These are phyloP conservation scores for Rhabdophis nuchalis DNA, from an alignment of 2,797 vertebrate genomes.

Conservation along the genomic window DNA sequence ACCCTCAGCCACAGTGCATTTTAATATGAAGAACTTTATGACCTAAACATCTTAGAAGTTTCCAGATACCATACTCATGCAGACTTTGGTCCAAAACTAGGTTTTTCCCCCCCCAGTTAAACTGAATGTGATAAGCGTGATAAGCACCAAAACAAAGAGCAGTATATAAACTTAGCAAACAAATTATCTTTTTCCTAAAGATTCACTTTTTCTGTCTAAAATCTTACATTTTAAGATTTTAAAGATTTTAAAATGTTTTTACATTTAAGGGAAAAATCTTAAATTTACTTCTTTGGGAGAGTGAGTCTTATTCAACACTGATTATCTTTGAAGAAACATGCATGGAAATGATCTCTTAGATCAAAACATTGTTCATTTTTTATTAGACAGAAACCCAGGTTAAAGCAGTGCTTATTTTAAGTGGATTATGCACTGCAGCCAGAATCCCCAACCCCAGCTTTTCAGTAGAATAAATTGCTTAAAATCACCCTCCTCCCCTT, in stretches of 20 bases:
- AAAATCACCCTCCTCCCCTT: neutral
- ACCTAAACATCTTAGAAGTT: neutral
- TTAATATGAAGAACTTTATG: neutral
- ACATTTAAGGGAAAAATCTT: neutral
- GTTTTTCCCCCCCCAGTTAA: neutral
- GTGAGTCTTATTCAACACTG: neutral
- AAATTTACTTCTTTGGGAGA: neutral
- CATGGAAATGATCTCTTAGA: neutral
- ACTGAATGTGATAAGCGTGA: neutral
- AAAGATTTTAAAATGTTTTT: neutral
- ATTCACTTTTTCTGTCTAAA: neutral
- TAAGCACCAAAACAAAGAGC: neutral
- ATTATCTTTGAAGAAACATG: neutral
- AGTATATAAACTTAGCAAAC: neutral
- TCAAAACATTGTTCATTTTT: neutral
- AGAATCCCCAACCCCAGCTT: neutral
- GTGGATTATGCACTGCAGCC: neutral
- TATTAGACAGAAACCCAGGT: neutral
- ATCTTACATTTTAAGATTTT: neutral
- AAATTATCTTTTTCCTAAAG: neutral
- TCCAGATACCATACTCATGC: neutral
- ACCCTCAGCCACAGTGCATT: neutral
- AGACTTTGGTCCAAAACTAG: neutral
- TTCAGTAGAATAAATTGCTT: neutral
- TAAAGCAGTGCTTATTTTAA: neutral